Evolutionary conservation across 2,113 vertebrate genomes (phyloP).

Genomic region (Ginglymostoma cirratum): DNA sequence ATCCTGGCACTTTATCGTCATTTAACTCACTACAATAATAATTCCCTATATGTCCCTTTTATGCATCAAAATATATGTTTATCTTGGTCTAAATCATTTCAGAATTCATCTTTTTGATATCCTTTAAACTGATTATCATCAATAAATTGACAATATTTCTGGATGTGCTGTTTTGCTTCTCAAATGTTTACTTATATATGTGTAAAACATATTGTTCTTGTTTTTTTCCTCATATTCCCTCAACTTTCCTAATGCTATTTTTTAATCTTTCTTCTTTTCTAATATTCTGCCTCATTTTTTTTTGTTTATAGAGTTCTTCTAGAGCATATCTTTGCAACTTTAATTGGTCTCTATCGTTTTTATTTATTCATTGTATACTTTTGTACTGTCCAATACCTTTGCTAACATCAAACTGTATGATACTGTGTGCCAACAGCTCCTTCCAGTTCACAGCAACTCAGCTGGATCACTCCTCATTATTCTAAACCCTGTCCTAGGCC

Average conservation of each 20-base stretch:
- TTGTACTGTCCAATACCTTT: too few species aligned
- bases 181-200: background rate
- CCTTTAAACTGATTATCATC: background rate
- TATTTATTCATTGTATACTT: background rate
- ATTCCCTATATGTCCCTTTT: background rate
- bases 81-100: background rate
- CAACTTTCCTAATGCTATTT: background rate
- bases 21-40: background rate
- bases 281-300: background rate
- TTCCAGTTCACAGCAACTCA: background rate
- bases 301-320: background rate
- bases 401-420: background rate
- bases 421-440: background rate
- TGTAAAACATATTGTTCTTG: background rate
- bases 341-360: background rate
- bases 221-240: background rate
- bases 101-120: background rate
- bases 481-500: background rate
- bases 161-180: too few species aligned
- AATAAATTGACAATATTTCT: too few species aligned
- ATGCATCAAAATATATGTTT: background rate
- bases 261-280: background rate
- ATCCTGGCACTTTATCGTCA: background rate
- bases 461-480: background rate
- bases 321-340: background rate